phyloP scores from a whole-genome alignment of 2,113 vertebrate species.

The Rhinoptilus africanus region DNA sequence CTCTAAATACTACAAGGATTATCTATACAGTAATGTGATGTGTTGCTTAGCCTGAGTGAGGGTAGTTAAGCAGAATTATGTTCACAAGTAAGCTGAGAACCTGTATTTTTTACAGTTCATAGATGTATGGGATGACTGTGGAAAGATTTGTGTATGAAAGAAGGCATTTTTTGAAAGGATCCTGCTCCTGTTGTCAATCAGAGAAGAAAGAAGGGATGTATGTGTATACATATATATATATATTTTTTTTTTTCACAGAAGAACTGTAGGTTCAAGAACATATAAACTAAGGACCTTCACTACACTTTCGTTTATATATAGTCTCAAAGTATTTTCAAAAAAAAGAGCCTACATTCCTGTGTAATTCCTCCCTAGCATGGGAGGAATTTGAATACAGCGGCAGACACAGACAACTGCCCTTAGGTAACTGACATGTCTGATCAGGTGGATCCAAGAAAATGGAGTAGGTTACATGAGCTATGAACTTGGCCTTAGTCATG shows the following conservation, averaged over 20 bases:
- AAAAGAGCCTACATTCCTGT: not conserved
- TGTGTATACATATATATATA: no score
- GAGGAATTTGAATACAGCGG: not conserved
- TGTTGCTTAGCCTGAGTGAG: not conserved
- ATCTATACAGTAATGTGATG: not conserved
- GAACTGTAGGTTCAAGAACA: not conserved
- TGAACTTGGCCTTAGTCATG: not conserved
- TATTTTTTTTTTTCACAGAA: not conserved
- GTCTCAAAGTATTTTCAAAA: not conserved
- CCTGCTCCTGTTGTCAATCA: accelerated
- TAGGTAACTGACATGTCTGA: not conserved
- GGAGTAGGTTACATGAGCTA: not conserved
- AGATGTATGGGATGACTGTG: not conserved
- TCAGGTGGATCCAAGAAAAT: not conserved
- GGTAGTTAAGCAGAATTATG: not conserved
- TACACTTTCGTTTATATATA: not conserved
- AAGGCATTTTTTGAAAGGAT: not conserved
- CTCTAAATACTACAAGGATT: not conserved
- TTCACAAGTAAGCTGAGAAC: not conserved
- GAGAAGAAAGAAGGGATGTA: not conserved
- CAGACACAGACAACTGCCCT: not conserved
- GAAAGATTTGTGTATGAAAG: not conserved
- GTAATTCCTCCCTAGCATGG: not conserved
- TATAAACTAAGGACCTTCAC: not conserved
- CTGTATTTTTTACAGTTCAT: not conserved